Base-by-base conservation (phyloP, 2,113 vertebrate species). In the Mungos mungo region DNA sequence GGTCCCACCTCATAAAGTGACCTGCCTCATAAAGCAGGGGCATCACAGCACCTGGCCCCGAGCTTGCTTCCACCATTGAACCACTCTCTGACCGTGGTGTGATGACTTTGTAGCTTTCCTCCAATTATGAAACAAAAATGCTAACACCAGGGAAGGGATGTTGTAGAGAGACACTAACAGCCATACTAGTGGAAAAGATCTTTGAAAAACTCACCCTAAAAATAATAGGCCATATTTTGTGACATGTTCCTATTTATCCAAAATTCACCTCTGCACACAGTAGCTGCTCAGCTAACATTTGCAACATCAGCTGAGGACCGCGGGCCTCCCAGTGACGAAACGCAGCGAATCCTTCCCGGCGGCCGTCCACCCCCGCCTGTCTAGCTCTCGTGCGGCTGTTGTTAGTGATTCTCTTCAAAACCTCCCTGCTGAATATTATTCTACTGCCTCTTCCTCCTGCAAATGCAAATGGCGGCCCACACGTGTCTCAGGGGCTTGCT, bases 21-120 rank as follows among this genome's bases (percentile, higher is more conserved):
- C 19, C 25, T 18, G 47, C 10, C 74, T 29, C 0, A 3, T 2
- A 35, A 80, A 85, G 13, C 65, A 2, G 4, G 33, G 35, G 12
- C 4, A 16, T 16, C 35, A 2, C 31, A 23, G 31, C 19, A 38
- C 1, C 0, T 1, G 27, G 21, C 47, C 4, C 2, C 0, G 21
- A 15, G 8, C 14, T 25, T 5, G 13, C 1, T 57, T 52, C 54
- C 52, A 52, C 23, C 7, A 13, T 1, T 5, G 19, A 16, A 14
- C 25, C 29, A 50, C 41, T 38, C 19, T 50, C 31, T 33, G 35
- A 33, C 10, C 57, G 54, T 9, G 2, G 5, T 7, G 29, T 35
- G 12, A 23, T 23, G 12, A 5, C 29, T 38, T 3, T 63, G 27
- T 19, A 9, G 23, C n/a, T 21, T 66, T 25, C 14, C 41, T 9